A percentile compares a stretch with the other conserved stretches of the same genome.
Evolutionary conservation across 2,888 invertebrate genomes (phyloP).

Genomic region (Polyploca ridens): DNA sequence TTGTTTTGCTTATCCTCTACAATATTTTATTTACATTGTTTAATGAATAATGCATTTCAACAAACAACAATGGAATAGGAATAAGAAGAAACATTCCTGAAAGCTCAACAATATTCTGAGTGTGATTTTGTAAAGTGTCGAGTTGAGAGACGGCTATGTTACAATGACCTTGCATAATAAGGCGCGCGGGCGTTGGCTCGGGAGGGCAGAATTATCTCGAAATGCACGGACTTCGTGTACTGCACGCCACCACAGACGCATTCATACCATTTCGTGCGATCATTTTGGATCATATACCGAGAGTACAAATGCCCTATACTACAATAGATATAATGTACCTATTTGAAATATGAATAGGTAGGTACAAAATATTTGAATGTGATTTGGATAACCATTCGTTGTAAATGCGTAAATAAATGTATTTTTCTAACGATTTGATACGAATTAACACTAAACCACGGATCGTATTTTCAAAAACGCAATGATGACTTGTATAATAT

Average conservation of each 20-base stretch:
- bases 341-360: too few species aligned
- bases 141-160: conserved; percentile 39
- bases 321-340: too few species aligned
- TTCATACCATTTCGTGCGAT: background rate
- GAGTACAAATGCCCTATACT: background rate
- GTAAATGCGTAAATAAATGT: too few species aligned
- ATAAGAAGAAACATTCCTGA: background rate
- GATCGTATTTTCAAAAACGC: too few species aligned
- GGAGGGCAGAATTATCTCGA: conserved; percentile 30
- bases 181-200: background rate
- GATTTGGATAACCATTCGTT: too few species aligned
- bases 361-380: too few species aligned
- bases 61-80: background rate
- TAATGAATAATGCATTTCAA: background rate
- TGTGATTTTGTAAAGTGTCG: conserved; percentile 49
- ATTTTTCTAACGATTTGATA: too few species aligned
- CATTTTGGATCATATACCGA: background rate
- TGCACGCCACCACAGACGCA: background rate
- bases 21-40: too few species aligned
- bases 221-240: conserved; percentile 21
- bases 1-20: background rate
- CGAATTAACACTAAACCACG: too few species aligned
- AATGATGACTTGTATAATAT: too few species aligned
- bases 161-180: conserved; percentile 58
- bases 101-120: conserved; percentile 11